phyloP scores from a whole-genome alignment of 2,797 vertebrate species.

The Rhinogobio ventralis region DNA sequence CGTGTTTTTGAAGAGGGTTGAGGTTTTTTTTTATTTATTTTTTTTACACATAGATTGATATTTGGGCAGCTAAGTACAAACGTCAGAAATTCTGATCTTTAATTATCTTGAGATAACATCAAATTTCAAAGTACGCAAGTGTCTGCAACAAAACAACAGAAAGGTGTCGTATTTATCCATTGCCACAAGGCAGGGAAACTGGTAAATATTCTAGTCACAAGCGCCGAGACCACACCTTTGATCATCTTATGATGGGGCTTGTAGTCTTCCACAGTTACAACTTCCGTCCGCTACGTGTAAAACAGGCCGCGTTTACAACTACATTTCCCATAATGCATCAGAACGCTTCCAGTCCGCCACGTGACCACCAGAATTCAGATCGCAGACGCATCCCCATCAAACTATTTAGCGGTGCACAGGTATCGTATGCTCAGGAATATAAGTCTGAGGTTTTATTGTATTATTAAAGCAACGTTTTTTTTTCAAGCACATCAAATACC shows the following conservation, averaged over 20 bases:
- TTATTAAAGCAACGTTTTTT: not conserved
- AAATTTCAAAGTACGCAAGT: not conserved
- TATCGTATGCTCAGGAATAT: not conserved
- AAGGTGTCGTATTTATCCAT: not conserved
- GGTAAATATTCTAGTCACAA: conserved; percentile 29
- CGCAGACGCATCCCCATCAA: conserved; percentile 56
- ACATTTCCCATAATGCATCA: conserved; percentile 57
- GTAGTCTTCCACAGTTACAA: conserved; percentile 60
- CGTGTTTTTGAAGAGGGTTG: not conserved
- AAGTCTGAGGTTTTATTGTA: not conserved
- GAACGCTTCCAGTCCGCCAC: conserved; percentile 9
- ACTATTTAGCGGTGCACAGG: conserved; percentile 45
- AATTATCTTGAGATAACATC: not conserved
- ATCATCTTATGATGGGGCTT: conserved; percentile 57
- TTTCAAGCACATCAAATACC: not conserved
- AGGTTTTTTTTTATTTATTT: too few species aligned
- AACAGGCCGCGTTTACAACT: conserved; percentile 58
- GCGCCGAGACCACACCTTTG: conserved; percentile 35
- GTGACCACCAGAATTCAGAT: conserved; percentile 16
- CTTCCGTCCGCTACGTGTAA: accelerated
- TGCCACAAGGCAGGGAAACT: conserved; percentile 15
- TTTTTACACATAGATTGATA: not conserved
- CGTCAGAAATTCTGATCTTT: not conserved
- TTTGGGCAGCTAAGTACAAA: not conserved
- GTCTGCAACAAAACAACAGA: conserved; percentile 3